Base-by-base conservation (phyloP, 1,140 invertebrate species). In the Galendromus occidentalis region DNA sequence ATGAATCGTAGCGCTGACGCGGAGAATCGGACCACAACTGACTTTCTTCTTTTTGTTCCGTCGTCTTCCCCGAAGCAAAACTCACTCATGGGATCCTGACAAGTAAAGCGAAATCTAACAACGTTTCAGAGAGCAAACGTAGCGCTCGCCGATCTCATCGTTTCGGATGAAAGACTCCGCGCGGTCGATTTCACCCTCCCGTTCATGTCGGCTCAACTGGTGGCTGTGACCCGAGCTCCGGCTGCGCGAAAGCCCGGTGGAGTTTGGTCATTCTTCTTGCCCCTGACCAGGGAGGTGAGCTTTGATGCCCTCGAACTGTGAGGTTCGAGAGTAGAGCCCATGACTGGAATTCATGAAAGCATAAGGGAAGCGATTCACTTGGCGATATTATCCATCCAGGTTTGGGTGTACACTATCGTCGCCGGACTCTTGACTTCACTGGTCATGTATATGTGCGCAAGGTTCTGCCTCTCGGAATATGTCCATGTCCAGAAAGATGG, bases 101-200 rank as follows among this genome's bases (percentile, higher is more conserved):
- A n/a, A 39, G 4, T 39, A 6, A 39, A 39, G 33, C 33, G 33
- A 4, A 2, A 59, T 59, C 25, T 2, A 14, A 33, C 1, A 6
- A 25, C 14, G 20, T 59, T 59, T 18, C 51, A 59, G 78, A 85
- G 85, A 73, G 90, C 90, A 7, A 91, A 95, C 78, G 74, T 94
- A 44, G 91, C 90, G 1, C 87, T 94, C 65, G 89, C 87, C 0
- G 91, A 94, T 79, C 79, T 96, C 9, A 93, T 91, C 6, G 94
- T 96, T 67, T 94, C 88, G 1, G 91, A 89, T 72, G 87, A 91
- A 71, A 76, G 91, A 33, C 82, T 88, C 69, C 83, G 87, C 76
- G 89, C 86, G 4, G 88, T 94, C 2, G 90, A 94, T 75, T 95
- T 94, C 74, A 93, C 90, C 12, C 91, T 91, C 82, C 91, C 91